Percentiles rank a stretch among this genome's conserved stretches.
These are phyloP conservation scores for Drosophila conformis DNA, from an alignment of 2,888 invertebrate species.

Conservation along the genomic window DNA sequence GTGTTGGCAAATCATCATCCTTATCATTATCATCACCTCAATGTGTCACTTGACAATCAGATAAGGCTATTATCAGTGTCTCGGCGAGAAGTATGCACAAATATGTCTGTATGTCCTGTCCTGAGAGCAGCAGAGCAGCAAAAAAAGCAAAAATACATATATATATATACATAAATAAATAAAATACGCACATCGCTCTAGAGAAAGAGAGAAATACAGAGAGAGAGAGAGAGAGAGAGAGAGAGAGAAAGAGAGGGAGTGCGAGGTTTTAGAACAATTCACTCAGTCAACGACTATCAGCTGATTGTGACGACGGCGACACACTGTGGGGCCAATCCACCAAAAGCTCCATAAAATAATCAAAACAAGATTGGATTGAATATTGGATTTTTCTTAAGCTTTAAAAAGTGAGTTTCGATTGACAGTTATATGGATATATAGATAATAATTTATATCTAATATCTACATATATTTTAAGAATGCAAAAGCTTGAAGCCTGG, in stretches of 20 bases:
- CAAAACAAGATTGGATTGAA: not conserved
- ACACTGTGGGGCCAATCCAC: slow-evolving; percentile 6
- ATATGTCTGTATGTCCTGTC: not conserved
- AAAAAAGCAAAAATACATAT: not conserved
- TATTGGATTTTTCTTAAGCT: not conserved
- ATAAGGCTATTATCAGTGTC: slow-evolving; percentile 55
- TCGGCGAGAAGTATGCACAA: slow-evolving; percentile 25
- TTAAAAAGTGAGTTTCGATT: not conserved
- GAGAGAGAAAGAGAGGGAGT: not conserved
- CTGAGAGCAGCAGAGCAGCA: slow-evolving; percentile 10
- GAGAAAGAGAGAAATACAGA: not conserved
- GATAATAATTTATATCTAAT: not conserved
- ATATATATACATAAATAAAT: not conserved
- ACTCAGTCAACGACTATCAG: slow-evolving; percentile 2
- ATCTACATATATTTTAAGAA: not conserved
- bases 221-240: not conserved
- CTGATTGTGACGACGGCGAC: slow-evolving; percentile 15
- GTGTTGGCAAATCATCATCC: slow-evolving; percentile 27
- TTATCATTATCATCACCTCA: slow-evolving; percentile 50
- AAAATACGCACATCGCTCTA: slow-evolving; percentile 20
- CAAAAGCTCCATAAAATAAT: not conserved
- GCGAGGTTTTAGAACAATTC: not conserved
- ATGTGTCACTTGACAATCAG: slow-evolving; percentile 58
- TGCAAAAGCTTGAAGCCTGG: not conserved
- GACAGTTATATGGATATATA: not conserved